These are phyloP conservation scores for Carettochelys insculpta DNA, from an alignment of 2,113 vertebrate genomes.

Conservation along the genomic window DNA sequence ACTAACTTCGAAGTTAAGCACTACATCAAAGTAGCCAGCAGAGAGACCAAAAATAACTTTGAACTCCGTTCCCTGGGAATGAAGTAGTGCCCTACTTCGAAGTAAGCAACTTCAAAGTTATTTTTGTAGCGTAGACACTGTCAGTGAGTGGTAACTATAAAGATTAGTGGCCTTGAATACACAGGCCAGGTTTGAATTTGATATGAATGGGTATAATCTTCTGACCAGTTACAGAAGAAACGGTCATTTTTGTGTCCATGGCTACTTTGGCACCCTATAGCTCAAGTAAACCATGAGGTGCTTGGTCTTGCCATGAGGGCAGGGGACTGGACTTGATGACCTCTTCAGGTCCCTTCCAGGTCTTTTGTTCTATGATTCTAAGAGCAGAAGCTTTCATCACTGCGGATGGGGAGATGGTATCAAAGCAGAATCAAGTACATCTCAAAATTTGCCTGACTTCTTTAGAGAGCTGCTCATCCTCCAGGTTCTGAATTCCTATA, in stretches of 20 bases:
- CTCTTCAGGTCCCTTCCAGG: too few relatives aligned
- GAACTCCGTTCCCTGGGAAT: too few relatives aligned
- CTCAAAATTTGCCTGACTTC: neutral
- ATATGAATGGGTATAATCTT: neutral
- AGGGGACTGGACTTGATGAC: too few relatives aligned
- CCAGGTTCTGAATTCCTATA: neutral
- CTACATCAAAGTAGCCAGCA: too few relatives aligned
- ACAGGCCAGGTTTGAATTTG: neutral
- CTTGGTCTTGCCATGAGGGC: too few relatives aligned
- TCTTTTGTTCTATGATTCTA: too few relatives aligned
- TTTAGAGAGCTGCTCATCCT: neutral
- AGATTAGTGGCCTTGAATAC: neutral
- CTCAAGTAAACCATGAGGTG: too few relatives aligned
- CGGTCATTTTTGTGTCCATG: neutral
- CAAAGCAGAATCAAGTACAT: neutral
- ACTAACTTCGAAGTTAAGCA: too few relatives aligned
- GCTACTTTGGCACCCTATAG: neutral
- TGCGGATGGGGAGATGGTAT: neutral
- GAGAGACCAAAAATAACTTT: too few relatives aligned
- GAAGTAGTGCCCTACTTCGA: too few relatives aligned
- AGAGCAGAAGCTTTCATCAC: neutral
- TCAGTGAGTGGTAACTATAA: neutral
- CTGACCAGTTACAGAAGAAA: neutral
- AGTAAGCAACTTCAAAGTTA: too few relatives aligned
- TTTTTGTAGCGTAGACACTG: too few relatives aligned